A percentile compares a stretch with the other conserved stretches of the same genome.
Evolutionary conservation across 2,797 vertebrate genomes (phyloP).

Genomic region (Champsocephalus gunnari): DNA sequence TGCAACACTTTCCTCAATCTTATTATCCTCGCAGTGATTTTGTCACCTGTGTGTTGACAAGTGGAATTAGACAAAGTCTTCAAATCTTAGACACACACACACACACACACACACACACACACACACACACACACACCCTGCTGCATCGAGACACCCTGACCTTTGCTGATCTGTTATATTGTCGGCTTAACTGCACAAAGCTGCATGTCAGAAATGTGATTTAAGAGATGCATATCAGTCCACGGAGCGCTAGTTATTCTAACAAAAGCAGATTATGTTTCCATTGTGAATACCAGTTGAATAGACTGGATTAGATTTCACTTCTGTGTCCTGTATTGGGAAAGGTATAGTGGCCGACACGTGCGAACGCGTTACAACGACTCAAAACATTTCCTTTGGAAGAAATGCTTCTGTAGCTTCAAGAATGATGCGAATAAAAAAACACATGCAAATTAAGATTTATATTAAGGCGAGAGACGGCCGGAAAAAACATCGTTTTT

Average conservation of each 20-base stretch:
- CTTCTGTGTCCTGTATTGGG: no score
- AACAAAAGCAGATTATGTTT: constrained; percentile 8
- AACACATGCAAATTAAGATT: no score
- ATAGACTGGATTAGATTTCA: not conserved
- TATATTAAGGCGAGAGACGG: no score
- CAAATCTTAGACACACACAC: constrained; percentile 17
- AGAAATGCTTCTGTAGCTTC: no score
- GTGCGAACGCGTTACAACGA: no score
- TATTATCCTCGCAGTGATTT: constrained; percentile 64
- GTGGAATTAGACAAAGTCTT: constrained; percentile 67
- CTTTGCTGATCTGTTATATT: constrained; percentile 44
- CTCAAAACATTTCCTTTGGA: no score
- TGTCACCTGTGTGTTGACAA: constrained; percentile 70
- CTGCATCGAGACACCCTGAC: constrained; percentile 32
- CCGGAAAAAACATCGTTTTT: no score
- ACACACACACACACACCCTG: not conserved
- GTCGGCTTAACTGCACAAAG: constrained; percentile 52
- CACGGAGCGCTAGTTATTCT: not conserved
- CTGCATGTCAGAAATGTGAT: constrained; percentile 50
- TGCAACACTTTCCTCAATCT: constrained; percentile 80
- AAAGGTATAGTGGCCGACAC: no score
- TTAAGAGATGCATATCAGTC: constrained; percentile 55
- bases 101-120: not conserved
- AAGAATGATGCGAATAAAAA: no score
- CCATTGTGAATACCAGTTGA: not conserved